Conservation (phyloP, 2,888 invertebrate genomes). For the Julus scanicus region DNA sequence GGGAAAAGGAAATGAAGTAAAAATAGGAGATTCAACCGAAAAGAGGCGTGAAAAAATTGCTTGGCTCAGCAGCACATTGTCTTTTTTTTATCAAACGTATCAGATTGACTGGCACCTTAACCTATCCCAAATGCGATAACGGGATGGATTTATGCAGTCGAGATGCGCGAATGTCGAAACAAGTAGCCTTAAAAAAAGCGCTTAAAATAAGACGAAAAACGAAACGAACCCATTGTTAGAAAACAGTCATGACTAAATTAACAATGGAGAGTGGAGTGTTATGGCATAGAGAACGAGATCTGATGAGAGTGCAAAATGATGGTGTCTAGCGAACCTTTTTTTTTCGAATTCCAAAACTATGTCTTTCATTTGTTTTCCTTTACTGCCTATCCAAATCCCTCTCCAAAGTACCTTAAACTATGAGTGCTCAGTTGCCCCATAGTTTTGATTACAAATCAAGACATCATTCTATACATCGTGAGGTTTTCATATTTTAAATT, state of each 20-base stretch:
- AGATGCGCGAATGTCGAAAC: background rate
- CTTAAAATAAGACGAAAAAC: background rate
- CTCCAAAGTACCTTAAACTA: no score
- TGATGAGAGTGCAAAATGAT: background rate
- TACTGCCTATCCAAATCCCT: no score
- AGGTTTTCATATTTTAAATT: no score
- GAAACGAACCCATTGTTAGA: background rate
- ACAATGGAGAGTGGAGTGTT: background rate
- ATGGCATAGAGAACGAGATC: background rate
- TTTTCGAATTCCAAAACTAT: background rate
- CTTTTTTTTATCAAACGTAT: slow-evolving; percentile 34
- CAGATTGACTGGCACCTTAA: slow-evolving; percentile 41
- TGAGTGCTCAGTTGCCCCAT: no score
- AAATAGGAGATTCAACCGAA: slow-evolving; percentile 37
- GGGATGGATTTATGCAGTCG: slow-evolving; percentile 17
- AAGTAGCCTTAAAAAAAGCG: slow-evolving; percentile 1
- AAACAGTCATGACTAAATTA: slow-evolving; percentile 10
- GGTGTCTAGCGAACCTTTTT: background rate
- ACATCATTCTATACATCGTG: no score
- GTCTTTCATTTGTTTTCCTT: background rate
- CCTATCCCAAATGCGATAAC: background rate
- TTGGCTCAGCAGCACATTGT: slow-evolving; percentile 35
- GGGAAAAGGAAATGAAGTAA: slow-evolving; percentile 29
- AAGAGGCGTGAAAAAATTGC: slow-evolving; percentile 11
- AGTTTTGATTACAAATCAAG: no score